Evolutionary conservation across 2,888 invertebrate species (phyloP).

Genomic region (Drosophila neutralis): DNA sequence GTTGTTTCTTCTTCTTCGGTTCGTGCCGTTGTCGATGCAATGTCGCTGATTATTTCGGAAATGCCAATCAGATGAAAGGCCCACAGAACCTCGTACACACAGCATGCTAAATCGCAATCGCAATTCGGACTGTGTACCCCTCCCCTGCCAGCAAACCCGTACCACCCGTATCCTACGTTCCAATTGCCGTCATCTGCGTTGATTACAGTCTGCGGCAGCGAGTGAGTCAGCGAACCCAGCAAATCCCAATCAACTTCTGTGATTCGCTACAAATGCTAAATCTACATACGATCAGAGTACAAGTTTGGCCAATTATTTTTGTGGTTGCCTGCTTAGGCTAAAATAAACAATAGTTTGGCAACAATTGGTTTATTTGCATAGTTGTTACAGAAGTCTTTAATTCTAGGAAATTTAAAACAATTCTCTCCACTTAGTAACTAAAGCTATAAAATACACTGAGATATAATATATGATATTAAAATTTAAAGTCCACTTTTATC

Average conservation of each 20-base stretch:
- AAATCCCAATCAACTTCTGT: slow-evolving; percentile 27
- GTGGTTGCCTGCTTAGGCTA: slow-evolving; percentile 14
- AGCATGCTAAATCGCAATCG: slow-evolving; percentile 35
- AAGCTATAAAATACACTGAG: slow-evolving; percentile 23
- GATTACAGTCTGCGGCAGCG: slow-evolving; percentile 59
- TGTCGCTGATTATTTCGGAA: slow-evolving; percentile 74
- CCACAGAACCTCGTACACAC: slow-evolving; percentile 26
- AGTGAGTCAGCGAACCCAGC: slow-evolving; percentile 40
- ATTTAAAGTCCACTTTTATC: slow-evolving; percentile 52
- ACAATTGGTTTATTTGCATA: slow-evolving; percentile 60
- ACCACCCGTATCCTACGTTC: slow-evolving; percentile 9
- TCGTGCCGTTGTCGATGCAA: slow-evolving; percentile 67
- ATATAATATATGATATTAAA: slow-evolving; percentile 1
- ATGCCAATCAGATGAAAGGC: slow-evolving; percentile 79
- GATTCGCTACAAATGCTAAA: slow-evolving; percentile 33
- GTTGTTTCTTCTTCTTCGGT: slow-evolving; percentile 52
- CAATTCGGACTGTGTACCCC: neutral
- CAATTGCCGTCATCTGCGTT: slow-evolving; percentile 39
- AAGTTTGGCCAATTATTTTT: slow-evolving; percentile 65
- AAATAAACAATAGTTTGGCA: slow-evolving; percentile 41
- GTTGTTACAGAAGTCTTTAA: slow-evolving; percentile 19
- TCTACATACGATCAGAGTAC: slow-evolving; percentile 47
- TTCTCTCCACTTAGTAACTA: slow-evolving; percentile 43
- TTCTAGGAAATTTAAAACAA: slow-evolving; percentile 25
- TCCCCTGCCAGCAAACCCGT: neutral